A percentile compares a stretch with the other conserved stretches of the same genome.
Conservation (phyloP, 2,888 invertebrate genomes). For the Eumerus sabulonum region DNA sequence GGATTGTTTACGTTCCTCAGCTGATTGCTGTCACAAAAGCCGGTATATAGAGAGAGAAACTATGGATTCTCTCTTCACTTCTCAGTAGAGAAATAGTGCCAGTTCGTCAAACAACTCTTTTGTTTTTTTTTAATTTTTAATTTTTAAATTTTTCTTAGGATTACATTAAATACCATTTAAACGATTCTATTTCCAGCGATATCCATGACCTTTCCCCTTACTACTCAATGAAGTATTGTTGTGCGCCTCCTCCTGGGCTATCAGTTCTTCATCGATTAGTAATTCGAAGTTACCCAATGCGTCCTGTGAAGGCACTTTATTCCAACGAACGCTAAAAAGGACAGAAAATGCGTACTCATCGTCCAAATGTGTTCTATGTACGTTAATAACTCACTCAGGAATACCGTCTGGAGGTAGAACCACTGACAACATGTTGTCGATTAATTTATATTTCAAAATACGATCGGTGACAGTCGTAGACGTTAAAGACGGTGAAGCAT, state of each 20-base stretch:
- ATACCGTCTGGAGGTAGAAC: constrained; percentile 93
- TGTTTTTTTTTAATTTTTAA: constrained; percentile 12
- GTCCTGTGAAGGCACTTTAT: constrained; percentile 87
- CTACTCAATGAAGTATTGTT: constrained; percentile 51
- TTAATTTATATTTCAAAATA: constrained; percentile 94
- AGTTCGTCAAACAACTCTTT: constrained; percentile 52
- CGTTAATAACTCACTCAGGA: constrained; percentile 85
- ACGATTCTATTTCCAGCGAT: constrained; percentile 74
- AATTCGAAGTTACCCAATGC: constrained; percentile 91
- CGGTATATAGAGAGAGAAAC: constrained; percentile 47
- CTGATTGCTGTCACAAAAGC: constrained; percentile 39
- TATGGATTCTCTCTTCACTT: constrained; percentile 37
- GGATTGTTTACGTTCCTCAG: constrained; percentile 61
- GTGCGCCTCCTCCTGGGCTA: constrained; percentile 82
- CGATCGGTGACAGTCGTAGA: constrained; percentile 97
- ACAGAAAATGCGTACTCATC: neutral
- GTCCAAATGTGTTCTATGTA: neutral
- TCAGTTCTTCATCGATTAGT: constrained; percentile 89
- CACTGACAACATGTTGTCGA: constrained; percentile 94
- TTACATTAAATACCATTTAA: constrained; percentile 1
- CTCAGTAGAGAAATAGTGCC: constrained; percentile 9
- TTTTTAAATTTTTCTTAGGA: neutral
- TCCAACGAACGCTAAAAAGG: constrained; percentile 87
- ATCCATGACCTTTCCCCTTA: constrained; percentile 71
- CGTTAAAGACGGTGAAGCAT: constrained; percentile 95